These are phyloP conservation scores for Pseudois nayaur DNA, from an alignment of 2,113 vertebrate species.

Conservation along the genomic window DNA sequence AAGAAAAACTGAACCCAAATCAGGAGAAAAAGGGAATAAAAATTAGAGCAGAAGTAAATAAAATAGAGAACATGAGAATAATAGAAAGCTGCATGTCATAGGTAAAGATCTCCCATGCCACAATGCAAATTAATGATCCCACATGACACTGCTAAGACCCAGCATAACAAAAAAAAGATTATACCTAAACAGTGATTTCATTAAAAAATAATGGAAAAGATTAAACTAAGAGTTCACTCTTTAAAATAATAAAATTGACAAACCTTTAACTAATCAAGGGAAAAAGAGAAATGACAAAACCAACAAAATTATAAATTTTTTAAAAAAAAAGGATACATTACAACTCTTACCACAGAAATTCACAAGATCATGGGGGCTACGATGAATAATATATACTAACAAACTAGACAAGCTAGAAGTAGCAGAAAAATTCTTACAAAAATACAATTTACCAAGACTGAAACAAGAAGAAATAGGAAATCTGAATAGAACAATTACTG, in stretches of 20 bases:
- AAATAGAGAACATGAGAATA: not conserved
- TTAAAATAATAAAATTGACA: not conserved
- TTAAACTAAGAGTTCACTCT: not conserved
- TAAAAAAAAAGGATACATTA: not conserved
- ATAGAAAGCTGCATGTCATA: not conserved
- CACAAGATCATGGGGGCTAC: not conserved
- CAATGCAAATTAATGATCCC: not conserved
- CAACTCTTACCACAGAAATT: not conserved
- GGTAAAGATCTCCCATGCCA: not conserved
- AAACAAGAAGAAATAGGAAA: not conserved
- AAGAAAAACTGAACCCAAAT: not conserved
- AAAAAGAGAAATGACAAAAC: not conserved
- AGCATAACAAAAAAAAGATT: not conserved
- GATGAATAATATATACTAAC: not conserved
- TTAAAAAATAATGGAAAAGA: not conserved
- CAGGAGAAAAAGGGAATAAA: not conserved
- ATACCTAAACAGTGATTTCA: not conserved
- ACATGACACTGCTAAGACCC: not conserved
- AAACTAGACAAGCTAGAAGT: not conserved
- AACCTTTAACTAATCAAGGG: not conserved
- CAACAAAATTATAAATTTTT: not conserved
- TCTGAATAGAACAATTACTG: not conserved
- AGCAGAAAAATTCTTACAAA: not conserved
- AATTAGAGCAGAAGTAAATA: not conserved
- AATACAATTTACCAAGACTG: not conserved